A percentile compares a stretch with the other conserved stretches of the same genome.
Evolutionary conservation across 2,113 vertebrate species (phyloP).

Genomic region (Pygoscelis antarcticus): DNA sequence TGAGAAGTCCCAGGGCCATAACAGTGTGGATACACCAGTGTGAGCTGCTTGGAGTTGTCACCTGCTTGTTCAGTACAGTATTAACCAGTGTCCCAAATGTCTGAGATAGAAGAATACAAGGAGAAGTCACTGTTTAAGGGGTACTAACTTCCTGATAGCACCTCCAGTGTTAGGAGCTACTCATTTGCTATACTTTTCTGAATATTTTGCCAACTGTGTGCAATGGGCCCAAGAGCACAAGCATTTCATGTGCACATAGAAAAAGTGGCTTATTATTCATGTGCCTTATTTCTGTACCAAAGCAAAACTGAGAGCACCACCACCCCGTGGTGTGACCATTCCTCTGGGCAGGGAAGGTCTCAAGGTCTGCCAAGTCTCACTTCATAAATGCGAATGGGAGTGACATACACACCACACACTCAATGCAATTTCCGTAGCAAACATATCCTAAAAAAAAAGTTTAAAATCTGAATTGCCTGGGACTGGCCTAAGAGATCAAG

Average conservation of each 20-base stretch:
- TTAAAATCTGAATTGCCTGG: neutral
- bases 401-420: neutral
- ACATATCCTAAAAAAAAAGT: neutral
- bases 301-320: neutral
- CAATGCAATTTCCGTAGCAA: neutral
- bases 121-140: neutral
- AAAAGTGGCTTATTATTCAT: neutral
- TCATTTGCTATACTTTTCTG: neutral
- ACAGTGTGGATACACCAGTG: neutral
- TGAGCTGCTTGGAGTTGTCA: neutral
- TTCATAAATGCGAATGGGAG: neutral
- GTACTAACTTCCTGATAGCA: neutral
- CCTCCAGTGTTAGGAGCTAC: neutral
- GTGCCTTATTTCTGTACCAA: neutral
- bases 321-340: rapidly evolving
- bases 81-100: neutral
- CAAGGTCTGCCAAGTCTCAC: neutral
- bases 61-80: neutral
- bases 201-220: neutral
- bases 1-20: neutral
- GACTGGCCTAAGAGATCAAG: neutral
- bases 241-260: neutral
- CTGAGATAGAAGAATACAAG: neutral
- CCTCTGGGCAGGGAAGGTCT: neutral
- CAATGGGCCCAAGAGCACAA: neutral